Base-by-base conservation (phyloP, 2,888 invertebrate genomes). In the Andrena minutula region DNA sequence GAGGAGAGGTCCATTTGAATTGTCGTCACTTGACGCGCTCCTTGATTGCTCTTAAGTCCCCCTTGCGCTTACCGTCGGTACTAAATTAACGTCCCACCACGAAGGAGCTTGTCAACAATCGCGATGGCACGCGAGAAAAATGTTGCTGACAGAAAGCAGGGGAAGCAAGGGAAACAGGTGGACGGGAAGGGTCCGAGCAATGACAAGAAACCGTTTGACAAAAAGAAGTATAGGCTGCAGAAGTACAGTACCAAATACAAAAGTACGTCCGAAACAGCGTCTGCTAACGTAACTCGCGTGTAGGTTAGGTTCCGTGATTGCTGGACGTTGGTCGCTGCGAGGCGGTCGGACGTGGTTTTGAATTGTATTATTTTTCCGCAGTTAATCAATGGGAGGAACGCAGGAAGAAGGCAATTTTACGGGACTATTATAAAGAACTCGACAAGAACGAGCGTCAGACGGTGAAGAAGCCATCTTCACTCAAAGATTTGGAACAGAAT, bases 231-330 rank as follows among this genome's bases (percentile, higher is more conserved):
- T 90, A 94, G 96, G 49, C 88, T 96, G 49, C 95, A 96, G 87
- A 96, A 96, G 89, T 97, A 96, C 90, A 96, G 96, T 88, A 96
- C 96, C 72, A 96, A 96, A 90, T 96, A 95, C 83, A 96, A 96
- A 93, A 88, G 94, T 94, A 89, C 75, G 86, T 72, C 23, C 16
- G 8, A 51, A 69, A n/a, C 20, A 41, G 32, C 64, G n/a, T 7
- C 3, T 3, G 51, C 16, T 64, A 47, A 41, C 5, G 2, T 23
- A 30, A 12, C 6, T 26, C 61, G n/a, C 7, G 41, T 70, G 49
- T 73, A 90, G 88, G 89, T 90, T 89, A 89, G 63, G 70, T 70
- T 51, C n/a, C 10, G 20, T 66, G 32, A 8, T 74, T 41, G 47
- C 56, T 26, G 7, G 12, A 60, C 63, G 69, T 79, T 79, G 70